Evolutionary conservation across 1,140 invertebrate species (phyloP).

Genomic region (Leptoteleia sp.): DNA sequence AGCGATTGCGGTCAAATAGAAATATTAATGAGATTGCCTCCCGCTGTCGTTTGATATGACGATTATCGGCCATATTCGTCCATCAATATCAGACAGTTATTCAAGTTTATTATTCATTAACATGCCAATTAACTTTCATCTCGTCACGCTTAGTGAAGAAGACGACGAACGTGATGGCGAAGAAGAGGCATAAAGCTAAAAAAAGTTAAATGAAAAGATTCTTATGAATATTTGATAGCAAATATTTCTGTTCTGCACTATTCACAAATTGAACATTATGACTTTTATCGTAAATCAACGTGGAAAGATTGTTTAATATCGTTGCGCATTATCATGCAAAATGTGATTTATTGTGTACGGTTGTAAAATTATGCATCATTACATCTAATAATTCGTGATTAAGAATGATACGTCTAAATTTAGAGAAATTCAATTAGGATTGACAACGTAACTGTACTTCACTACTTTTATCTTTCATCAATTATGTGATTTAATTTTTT

Average conservation of each 20-base stretch:
- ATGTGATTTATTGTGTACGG: conserved; percentile 31
- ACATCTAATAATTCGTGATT: conserved; percentile 37
- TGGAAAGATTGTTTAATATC: conserved; percentile 26
- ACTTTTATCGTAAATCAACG: conserved; percentile 51
- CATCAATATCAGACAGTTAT: conserved; percentile 70
- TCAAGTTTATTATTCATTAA: conserved; percentile 79
- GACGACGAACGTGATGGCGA: conserved; percentile 36
- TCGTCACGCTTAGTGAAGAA: conserved; percentile 53
- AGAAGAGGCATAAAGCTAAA: conserved; percentile 11
- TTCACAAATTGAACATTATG: conserved; percentile 37
- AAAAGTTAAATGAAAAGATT: conserved; percentile 38
- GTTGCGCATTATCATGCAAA: conserved; percentile 22
- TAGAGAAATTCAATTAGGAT: conserved; percentile 9
- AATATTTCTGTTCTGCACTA: conserved; percentile 33
- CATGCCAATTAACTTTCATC: conserved; percentile 76
- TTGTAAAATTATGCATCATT: conserved; percentile 38
- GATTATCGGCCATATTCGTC: conserved; percentile 62
- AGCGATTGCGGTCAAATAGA: conserved; percentile 69
- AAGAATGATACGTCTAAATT: conserved; percentile 29
- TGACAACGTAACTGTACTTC: too few relatives aligned
- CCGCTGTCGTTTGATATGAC: conserved; percentile 64
- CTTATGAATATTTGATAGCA: conserved; percentile 60
- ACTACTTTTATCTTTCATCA: too few relatives aligned
- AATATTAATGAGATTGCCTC: conserved; percentile 75
- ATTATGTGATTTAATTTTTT: too few relatives aligned